Conservation (phyloP, 2,113 vertebrate species). For the Larimichthys crocea region DNA sequence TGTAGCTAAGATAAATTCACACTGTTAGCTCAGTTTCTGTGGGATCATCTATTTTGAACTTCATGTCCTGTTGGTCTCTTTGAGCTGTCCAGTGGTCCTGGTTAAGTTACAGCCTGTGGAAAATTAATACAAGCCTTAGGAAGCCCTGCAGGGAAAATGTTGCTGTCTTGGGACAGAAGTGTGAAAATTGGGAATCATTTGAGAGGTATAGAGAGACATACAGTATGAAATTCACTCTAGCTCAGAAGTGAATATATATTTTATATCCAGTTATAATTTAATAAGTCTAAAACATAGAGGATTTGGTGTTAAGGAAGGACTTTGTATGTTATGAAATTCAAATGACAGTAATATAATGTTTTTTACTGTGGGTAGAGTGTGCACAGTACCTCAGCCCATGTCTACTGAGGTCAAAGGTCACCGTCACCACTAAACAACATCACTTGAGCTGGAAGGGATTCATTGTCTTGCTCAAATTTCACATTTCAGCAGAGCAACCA, state of each 20-base stretch:
- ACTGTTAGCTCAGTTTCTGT: constrained; percentile 46
- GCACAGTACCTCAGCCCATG: background rate
- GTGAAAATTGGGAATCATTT: constrained; percentile 32
- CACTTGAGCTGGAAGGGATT: background rate
- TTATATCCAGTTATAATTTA: background rate
- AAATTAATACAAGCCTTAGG: constrained; percentile 70
- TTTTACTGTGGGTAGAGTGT: background rate
- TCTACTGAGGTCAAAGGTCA: background rate
- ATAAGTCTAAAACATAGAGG: background rate
- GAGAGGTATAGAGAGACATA: background rate
- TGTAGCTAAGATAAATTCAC: constrained; percentile 44
- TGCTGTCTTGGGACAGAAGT: constrained; percentile 32
- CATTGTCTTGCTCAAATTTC: background rate
- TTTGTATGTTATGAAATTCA: background rate
- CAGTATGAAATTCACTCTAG: background rate
- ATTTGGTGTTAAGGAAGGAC: background rate
- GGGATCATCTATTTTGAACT: constrained; percentile 47
- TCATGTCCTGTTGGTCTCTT: constrained; percentile 43
- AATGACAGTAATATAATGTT: background rate
- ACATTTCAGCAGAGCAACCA: background rate
- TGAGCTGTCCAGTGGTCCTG: constrained; percentile 52
- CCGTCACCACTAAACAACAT: background rate
- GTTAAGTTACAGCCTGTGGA: constrained; percentile 65
- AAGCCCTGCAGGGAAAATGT: constrained; percentile 42
- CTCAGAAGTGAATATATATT: constrained; percentile 1